Base-by-base conservation (phyloP, 2,888 invertebrate genomes). In the Cantharis flavilabris region DNA sequence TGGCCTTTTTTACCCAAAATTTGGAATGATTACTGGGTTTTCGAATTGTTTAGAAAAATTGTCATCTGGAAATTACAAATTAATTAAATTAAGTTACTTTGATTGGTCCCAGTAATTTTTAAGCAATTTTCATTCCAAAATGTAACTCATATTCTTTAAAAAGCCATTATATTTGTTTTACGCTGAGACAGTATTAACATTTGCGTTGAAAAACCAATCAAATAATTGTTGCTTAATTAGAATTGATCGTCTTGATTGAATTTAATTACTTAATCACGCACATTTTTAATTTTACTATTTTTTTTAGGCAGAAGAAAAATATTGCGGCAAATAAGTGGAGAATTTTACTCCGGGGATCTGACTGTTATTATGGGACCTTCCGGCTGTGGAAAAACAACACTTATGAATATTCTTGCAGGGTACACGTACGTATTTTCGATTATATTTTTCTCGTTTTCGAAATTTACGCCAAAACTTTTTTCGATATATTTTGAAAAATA, bases 321-420 rank as follows among this genome's bases (percentile, higher is more conserved):
- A 71, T 82, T 90, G 73, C 85, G 86, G 49, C 84, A 87, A 11
- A 81, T 90, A 1, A 92, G 91, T 81, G 95, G 95, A 0, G 90
- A 92, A 79, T 94, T 95, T 88, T 90, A 91, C 81, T 92, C 93
- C 0, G 95, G 95, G 2, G 94, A 95, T 86, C 88, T 95, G 80
- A 94, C 93, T 9, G 97, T 96, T 72, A 94, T 97, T 83, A 94
- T 97, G 91, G 97, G 97, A 26, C 97, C 96, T 69, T 95, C 96
- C 0, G 97, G 97, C 13, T 95, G 95, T 10, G 96, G 97, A 75
- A 97, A 97, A 89, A 95, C 95, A 80, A 94, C 95, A 2, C 91
- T 97, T 78, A 93, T 97, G 92, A 96, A 97, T 88, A 94, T 97
- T 84, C 89, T 97, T 80, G 94, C 97, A 49, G 97, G 97, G 83